These are phyloP conservation scores for Excalfactoria chinensis DNA, from an alignment of 2,113 vertebrate species.

Conservation along the genomic window DNA sequence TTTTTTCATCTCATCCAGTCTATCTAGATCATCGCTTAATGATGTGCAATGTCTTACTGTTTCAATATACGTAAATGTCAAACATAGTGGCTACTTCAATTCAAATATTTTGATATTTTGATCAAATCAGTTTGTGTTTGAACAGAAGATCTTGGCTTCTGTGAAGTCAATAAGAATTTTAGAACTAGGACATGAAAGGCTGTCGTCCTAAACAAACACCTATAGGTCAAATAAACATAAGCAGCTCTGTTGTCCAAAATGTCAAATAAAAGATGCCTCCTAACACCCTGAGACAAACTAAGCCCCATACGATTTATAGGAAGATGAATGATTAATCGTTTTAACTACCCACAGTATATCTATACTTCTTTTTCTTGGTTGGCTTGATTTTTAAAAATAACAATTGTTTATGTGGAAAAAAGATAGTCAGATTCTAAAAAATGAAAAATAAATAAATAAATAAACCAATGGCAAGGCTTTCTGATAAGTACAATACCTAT, in stretches of 20 bases:
- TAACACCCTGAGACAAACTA: neutral
- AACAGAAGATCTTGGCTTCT: neutral
- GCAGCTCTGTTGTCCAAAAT: neutral
- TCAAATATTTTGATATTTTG: neutral
- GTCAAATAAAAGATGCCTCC: neutral
- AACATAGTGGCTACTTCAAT: neutral
- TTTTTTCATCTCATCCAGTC: neutral
- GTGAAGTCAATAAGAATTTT: neutral
- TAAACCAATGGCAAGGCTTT: neutral
- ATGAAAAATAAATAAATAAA: neutral
- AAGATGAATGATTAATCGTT: neutral
- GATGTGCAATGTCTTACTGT: neutral
- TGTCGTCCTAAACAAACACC: neutral
- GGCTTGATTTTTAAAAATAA: neutral
- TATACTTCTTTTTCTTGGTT: neutral
- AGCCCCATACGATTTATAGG: neutral
- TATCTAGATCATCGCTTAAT: neutral
- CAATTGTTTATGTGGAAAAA: neutral
- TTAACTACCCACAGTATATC: neutral
- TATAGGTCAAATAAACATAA: neutral
- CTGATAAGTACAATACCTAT: conserved; percentile 53
- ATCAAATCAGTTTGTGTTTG: neutral
- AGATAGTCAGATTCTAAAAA: neutral
- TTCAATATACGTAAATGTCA: neutral
- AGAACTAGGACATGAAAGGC: neutral